phyloP scores from a whole-genome alignment of 1,140 invertebrate species.

The Saccostrea echinata region DNA sequence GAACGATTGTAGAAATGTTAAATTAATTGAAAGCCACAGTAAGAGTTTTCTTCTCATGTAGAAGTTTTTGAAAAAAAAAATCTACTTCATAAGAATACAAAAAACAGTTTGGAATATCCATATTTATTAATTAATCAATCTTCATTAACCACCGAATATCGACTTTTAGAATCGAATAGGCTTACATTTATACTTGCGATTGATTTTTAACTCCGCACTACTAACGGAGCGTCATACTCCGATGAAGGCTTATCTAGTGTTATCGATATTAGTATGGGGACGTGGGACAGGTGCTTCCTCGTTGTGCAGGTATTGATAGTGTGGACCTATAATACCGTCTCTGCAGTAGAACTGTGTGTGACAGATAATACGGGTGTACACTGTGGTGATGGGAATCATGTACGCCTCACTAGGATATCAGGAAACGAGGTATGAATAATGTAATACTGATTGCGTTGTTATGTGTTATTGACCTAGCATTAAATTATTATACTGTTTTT shows the following conservation, averaged over 20 bases:
- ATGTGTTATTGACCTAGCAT: background rate
- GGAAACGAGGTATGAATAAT: background rate
- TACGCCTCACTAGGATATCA: background rate
- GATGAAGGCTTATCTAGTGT: background rate
- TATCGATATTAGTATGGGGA: constrained; percentile 20
- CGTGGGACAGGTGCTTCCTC: background rate
- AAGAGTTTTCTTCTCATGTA: no score
- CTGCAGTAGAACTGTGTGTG: background rate
- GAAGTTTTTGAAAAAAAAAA: no score
- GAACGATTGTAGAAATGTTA: no score
- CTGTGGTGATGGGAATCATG: constrained; percentile 8
- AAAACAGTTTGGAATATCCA: no score
- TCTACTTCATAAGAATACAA: no score
- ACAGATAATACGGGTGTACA: background rate
- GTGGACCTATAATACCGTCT: background rate
- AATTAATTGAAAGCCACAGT: no score
- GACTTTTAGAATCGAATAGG: constrained; percentile 24
- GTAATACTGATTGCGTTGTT: background rate
- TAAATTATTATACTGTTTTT: no score
- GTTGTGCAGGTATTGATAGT: background rate
- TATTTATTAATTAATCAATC: background rate
- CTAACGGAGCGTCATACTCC: background rate
- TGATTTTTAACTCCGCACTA: background rate
- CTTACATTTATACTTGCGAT: background rate
- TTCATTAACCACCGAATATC: background rate